phyloP scores from a whole-genome alignment of 2,113 vertebrate species.

The Henicopernis longicauda region DNA sequence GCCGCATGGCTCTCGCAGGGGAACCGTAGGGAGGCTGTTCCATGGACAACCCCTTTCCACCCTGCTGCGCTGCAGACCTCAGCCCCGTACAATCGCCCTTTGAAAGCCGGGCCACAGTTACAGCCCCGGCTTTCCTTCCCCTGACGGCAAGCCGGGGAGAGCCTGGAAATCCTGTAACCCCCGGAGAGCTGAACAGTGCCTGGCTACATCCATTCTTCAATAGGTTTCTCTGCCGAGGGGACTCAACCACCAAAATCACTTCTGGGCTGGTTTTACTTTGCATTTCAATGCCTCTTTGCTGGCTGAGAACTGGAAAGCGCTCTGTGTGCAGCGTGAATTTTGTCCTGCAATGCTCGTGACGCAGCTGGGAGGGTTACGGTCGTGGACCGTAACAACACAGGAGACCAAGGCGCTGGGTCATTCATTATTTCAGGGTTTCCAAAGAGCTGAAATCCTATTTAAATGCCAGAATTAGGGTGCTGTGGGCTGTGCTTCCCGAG shows the following conservation, averaged over 20 bases:
- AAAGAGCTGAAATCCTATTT: neutral
- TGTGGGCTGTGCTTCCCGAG: fast-evolving
- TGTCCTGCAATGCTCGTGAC: neutral
- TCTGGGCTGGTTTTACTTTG: neutral
- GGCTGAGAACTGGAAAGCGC: neutral
- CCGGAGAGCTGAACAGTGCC: fast-evolving
- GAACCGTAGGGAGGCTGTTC: neutral
- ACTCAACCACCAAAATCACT: neutral
- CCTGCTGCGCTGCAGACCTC: neutral
- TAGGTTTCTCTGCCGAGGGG: neutral
- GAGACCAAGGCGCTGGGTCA: neutral
- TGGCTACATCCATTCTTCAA: neutral
- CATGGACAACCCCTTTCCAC: neutral
- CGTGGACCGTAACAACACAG: neutral
- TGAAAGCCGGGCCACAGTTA: neutral
- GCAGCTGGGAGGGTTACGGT: neutral
- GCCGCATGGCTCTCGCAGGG: neutral
- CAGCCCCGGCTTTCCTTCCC: neutral
- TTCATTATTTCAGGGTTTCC: neutral
- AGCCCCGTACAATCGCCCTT: neutral
- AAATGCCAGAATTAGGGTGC: neutral
- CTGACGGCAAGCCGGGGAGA: neutral
- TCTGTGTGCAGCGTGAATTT: neutral
- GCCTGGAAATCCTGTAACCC: neutral
- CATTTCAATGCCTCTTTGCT: neutral